phyloP scores from a whole-genome alignment of 1,140 invertebrate genomes.

The Eubasilissa regina region DNA sequence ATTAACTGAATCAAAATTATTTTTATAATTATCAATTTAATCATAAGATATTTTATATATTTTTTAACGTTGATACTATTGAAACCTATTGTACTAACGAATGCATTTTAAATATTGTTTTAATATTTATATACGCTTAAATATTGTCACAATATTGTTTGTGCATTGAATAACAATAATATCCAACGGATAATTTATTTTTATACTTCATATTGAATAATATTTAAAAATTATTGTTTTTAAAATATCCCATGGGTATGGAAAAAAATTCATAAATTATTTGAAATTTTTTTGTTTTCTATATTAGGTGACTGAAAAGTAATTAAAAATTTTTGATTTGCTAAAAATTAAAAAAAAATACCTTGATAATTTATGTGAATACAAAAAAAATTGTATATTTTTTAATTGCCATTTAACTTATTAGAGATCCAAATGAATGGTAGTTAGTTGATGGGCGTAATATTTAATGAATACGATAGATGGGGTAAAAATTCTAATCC shows the following conservation, averaged over 20 bases:
- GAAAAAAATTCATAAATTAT: too few relatives aligned
- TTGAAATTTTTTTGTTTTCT: slow-evolving; percentile 5
- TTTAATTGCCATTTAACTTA: too few relatives aligned
- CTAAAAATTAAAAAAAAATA: too few relatives aligned
- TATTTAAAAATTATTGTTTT: background rate
- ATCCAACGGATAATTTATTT: slow-evolving; percentile 23
- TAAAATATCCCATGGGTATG: slow-evolving; percentile 13
- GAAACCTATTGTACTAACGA: slow-evolving; percentile 30
- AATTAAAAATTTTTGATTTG: too few relatives aligned
- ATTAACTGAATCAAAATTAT: too few relatives aligned
- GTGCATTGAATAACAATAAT: background rate
- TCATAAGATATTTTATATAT: background rate
- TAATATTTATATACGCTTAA: background rate
- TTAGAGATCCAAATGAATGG: too few relatives aligned
- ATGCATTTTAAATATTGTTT: slow-evolving; percentile 3
- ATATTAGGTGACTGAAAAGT: too few relatives aligned
- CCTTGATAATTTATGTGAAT: too few relatives aligned
- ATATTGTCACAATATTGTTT: slow-evolving; percentile 6
- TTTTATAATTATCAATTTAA: background rate
- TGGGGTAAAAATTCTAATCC: too few relatives aligned
- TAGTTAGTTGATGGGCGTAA: too few relatives aligned
- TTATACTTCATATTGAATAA: slow-evolving; percentile 20
- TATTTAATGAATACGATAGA: too few relatives aligned
- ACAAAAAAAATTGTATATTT: too few relatives aligned
- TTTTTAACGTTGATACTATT: slow-evolving; percentile 17